Base-by-base conservation (phyloP, 1,140 invertebrate genomes). In the Procambarus virginalis region DNA sequence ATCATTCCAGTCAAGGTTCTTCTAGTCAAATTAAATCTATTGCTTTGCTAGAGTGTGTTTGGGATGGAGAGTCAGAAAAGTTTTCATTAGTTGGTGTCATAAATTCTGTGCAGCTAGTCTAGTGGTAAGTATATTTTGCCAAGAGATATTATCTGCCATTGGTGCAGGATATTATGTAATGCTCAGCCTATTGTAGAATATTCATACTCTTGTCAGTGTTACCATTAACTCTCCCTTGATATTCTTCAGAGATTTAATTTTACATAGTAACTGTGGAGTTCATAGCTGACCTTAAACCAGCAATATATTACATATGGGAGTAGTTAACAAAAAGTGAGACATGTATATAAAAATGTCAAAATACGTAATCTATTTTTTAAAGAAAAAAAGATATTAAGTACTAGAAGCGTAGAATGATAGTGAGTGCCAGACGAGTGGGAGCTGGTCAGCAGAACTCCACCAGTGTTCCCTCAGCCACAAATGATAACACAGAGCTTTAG, bases 91-190 rank as follows among this genome's bases (percentile, higher is more conserved):
- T 80, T 80, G 78, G 78, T 80, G 78, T 80, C 48, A 55, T 80
- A 80, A 80, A 58, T 80, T 80, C 20, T 55, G 49, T 80, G 78
- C 78, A 80, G 78, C 78, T 80, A 80, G 78, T 80, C 51, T 80
- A 58, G 78, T 80, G 78, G 78, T 58, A 58, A 22, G 78, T 48
- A n/a, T 80, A 10, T 55, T 80, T 14, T 34, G 55, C 78, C 78
- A 51, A 58, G 49, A 80, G 48, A 64, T 64, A 20, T 55, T 80
- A 80, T 55, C 68, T 73, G n/a, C 68, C 68, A 34, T 22, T 73
- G 22, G n/a, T 73, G 68, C 68, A 73, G n/a, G 68, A 73, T 51
- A 58, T 80, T 80, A 80, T 80, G 55, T 80, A 80, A 80, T 80
- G 78, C 49, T 80, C 78, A 80, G 8, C 78, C 49, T 55, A 80